Evolutionary conservation across 2,888 invertebrate species (phyloP).

Genomic region (Luperina testacea): DNA sequence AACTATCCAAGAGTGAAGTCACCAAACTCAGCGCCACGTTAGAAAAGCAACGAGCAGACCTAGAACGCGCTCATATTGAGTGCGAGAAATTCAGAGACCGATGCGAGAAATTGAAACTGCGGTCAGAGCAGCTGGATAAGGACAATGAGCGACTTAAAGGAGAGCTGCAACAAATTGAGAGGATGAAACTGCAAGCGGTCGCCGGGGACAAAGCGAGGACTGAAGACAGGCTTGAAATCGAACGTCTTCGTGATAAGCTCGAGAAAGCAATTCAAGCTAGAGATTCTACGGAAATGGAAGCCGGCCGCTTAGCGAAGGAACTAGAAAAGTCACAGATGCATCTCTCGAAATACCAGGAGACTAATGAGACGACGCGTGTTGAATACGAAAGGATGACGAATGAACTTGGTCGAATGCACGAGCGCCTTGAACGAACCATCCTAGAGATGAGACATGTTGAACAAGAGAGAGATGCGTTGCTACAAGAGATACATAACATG

Average conservation of each 20-base stretch:
- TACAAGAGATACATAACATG: constrained; percentile 92
- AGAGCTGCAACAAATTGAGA: constrained; percentile 92
- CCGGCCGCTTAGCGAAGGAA: constrained; percentile 95
- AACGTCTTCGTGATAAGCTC: constrained; percentile 95
- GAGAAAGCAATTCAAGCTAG: constrained; percentile 95
- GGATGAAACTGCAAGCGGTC: constrained; percentile 92
- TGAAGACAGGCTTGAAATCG: constrained; percentile 94
- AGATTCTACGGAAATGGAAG: constrained; percentile 96
- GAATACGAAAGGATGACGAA: constrained; percentile 96
- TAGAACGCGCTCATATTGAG: constrained; percentile 96
- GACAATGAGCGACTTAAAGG: constrained; percentile 88
- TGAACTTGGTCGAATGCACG: constrained; percentile 95
- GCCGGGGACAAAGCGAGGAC: constrained; percentile 92
- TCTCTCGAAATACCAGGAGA: constrained; percentile 95
- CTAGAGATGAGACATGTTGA: constrained; percentile 93
- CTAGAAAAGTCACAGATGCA: constrained; percentile 96
- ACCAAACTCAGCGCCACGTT: constrained; percentile 93
- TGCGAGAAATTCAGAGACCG: constrained; percentile 96
- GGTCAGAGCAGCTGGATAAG: constrained; percentile 92
- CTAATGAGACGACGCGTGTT: constrained; percentile 94
- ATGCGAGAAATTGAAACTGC: constrained; percentile 95
- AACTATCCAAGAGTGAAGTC: constrained; percentile 94
- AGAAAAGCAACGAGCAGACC: constrained; percentile 94
- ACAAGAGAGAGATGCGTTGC: constrained; percentile 93
- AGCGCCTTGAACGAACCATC: constrained; percentile 93